Conservation (phyloP, 2,113 vertebrate species). For the Zonotrichia leucophrys region DNA sequence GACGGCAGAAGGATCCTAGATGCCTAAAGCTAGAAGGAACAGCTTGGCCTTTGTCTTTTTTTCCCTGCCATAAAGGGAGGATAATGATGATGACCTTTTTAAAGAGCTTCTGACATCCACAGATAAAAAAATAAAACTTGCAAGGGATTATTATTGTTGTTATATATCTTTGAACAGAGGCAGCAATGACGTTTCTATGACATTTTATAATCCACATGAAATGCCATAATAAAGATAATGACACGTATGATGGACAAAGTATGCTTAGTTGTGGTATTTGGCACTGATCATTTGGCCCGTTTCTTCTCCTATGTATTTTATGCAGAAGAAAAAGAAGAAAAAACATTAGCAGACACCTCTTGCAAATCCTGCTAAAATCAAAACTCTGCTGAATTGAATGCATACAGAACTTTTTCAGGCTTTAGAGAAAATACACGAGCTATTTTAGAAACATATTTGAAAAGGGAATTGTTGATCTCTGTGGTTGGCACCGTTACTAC, state of each 20-base stretch:
- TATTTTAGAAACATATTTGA: background rate
- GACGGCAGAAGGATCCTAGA: background rate
- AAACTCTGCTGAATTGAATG: background rate
- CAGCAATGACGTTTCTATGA: conserved; percentile 16
- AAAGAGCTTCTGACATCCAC: conserved; percentile 38
- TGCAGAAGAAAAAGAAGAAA: background rate
- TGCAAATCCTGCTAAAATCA: background rate
- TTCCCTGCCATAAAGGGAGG: background rate
- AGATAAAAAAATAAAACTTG: conserved; percentile 13
- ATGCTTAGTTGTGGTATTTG: conserved; percentile 45
- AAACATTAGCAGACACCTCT: background rate
- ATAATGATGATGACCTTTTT: conserved; percentile 40
- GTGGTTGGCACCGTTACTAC: accelerated
- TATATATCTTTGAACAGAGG: conserved; percentile 12
- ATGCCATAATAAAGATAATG: conserved; percentile 49
- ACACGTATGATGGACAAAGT: background rate
- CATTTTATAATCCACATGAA: conserved; percentile 37
- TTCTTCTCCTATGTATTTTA: background rate
- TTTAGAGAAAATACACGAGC: background rate
- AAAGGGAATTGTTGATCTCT: background rate
- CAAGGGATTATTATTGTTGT: conserved; percentile 38
- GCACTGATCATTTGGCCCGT: conserved; percentile 18
- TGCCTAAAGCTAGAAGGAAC: background rate
- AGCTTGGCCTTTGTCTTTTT: conserved; percentile 23
- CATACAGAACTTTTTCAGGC: background rate